phyloP scores from a whole-genome alignment of 2,888 invertebrate genomes.

The Boloria selene region DNA sequence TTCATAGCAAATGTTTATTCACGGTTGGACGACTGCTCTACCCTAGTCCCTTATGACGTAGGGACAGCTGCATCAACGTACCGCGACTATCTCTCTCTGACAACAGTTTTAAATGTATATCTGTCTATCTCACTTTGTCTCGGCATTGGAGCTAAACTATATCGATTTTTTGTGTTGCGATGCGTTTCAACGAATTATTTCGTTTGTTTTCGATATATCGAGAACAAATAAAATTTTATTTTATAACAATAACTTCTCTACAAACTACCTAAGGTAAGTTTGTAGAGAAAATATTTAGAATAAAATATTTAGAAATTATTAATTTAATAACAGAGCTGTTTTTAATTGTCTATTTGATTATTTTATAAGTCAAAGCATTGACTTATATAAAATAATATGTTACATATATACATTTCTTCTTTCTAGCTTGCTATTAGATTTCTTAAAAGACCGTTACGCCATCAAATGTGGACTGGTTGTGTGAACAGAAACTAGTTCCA shows the following conservation, averaged over 20 bases:
- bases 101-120: slow-evolving; percentile 39
- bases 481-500: slow-evolving; percentile 41
- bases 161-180: slow-evolving; percentile 57
- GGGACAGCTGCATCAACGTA: slow-evolving; percentile 78
- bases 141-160: slow-evolving; percentile 57
- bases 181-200: slow-evolving; percentile 31
- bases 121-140: slow-evolving; percentile 66
- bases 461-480: slow-evolving; percentile 40
- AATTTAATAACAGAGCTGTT: too few relatives aligned
- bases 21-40: slow-evolving; percentile 68
- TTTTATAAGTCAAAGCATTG: too few relatives aligned
- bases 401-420: slow-evolving; percentile 3
- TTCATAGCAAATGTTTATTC: slow-evolving; percentile 52
- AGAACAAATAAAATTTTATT: not conserved
- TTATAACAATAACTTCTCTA: too few relatives aligned
- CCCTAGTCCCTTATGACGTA: slow-evolving; percentile 75
- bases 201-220: slow-evolving; percentile 8
- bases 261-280: too few relatives aligned
- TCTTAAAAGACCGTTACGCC: slow-evolving; percentile 37
- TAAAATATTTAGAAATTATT: too few relatives aligned
- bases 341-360: too few relatives aligned
- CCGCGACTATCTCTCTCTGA: slow-evolving; percentile 58
- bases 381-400: not conserved
- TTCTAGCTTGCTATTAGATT: slow-evolving; percentile 23
- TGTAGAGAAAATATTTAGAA: too few relatives aligned